A percentile compares a stretch with the other conserved stretches of the same genome.
Evolutionary conservation across 2,113 vertebrate genomes (phyloP).

Genomic region (Coptodon bakossiorum): DNA sequence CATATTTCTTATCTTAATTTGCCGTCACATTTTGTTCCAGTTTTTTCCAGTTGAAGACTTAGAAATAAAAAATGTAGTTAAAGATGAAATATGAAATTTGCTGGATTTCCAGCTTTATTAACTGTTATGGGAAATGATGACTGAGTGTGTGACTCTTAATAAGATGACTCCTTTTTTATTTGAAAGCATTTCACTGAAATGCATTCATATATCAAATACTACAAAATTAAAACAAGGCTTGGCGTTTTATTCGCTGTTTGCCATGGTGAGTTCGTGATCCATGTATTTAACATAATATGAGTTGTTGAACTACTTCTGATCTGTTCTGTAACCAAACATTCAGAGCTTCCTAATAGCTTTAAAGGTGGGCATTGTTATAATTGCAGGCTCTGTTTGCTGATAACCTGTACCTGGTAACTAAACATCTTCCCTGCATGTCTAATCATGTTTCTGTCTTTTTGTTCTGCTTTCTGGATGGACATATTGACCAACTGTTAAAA

Average conservation of each 20-base stretch:
- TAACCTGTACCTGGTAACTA: background rate
- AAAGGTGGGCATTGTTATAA: background rate
- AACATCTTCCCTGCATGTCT: background rate
- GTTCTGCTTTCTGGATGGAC: background rate
- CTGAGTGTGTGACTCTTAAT: background rate
- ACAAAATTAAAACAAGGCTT: background rate
- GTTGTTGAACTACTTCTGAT: background rate
- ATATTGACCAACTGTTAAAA: background rate
- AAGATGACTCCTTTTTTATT: background rate
- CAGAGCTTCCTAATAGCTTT: background rate
- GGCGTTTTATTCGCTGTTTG: background rate
- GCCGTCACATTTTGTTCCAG: background rate
- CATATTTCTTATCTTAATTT: background rate
- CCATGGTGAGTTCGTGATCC: background rate
- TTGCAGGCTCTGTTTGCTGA: background rate
- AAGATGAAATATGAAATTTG: background rate
- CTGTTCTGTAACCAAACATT: background rate
- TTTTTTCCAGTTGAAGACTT: background rate
- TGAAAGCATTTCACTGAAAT: background rate
- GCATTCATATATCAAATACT: background rate
- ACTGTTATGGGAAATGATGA: background rate
- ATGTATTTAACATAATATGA: background rate
- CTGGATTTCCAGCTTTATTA: background rate
- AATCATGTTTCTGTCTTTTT: background rate
- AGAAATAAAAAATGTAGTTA: background rate